Evolutionary conservation across 1,140 invertebrate genomes (phyloP).

Genomic region (Leptinotarsa defecta): DNA sequence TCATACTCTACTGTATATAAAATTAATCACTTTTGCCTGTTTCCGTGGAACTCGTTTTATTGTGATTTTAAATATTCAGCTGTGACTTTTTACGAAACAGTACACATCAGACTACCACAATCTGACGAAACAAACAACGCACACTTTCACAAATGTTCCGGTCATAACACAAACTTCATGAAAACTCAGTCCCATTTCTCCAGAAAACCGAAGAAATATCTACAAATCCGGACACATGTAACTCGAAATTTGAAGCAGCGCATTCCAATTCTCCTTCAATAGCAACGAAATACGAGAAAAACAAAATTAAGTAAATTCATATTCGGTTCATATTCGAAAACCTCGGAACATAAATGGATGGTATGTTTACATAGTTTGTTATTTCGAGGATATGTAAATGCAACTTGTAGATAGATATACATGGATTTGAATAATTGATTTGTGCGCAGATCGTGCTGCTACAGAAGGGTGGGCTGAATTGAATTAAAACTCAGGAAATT

Average conservation of each 20-base stretch:
- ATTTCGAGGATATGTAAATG: conserved; percentile 32
- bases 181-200: neutral
- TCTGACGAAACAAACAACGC: neutral
- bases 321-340: conserved; percentile 13
- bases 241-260: neutral
- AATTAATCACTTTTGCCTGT: too few species aligned
- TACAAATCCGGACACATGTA: neutral
- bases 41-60: too few species aligned
- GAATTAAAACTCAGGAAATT: conserved; percentile 29
- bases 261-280: neutral
- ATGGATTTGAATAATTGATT: conserved; percentile 33
- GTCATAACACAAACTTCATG: neutral
- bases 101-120: too few species aligned
- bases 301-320: conserved; percentile 23
- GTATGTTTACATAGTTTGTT: conserved; percentile 32
- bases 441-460: conserved; percentile 12
- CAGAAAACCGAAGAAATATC: neutral
- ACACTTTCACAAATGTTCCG: neutral
- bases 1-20: too few species aligned
- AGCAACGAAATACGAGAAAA: too few species aligned
- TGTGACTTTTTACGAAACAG: too few species aligned
- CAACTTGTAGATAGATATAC: conserved; percentile 26
- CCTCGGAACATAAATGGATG: conserved; percentile 24
- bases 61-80: too few species aligned
- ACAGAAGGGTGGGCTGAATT: conserved; percentile 1